Base-by-base conservation (phyloP, 2,797 vertebrate genomes). In the Coregonus sp. region DNA sequence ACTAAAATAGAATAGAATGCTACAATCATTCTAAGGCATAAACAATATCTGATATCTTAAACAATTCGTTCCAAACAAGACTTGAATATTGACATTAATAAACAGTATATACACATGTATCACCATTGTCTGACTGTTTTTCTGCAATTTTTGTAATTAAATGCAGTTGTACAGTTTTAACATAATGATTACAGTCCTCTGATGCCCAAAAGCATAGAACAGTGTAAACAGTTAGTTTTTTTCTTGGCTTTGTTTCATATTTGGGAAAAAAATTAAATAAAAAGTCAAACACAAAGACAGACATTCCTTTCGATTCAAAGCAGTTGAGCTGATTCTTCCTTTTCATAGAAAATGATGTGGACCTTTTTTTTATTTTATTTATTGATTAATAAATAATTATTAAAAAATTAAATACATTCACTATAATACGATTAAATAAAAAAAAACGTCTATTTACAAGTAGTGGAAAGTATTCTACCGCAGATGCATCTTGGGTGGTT, bases 341-440 rank as follows among this genome's bases (percentile, higher is more conserved):
- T 99, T 99, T 99, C 98, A 99, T 97, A 99, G 98, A 99, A 99
- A 99, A 99, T 97, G 97, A 99, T 99, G 95, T 99, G 96, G 97
- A 97, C 96, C 96, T 97, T 94, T 93, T 63, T 85, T 85, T 84
- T 2, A 2, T 11, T 47, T 63, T 63, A 78, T 81, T 81, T 78
- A 81, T 85, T 97, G 96, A 97, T 95, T 99, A 96, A 99, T 99
- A 99, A 99, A 99, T 99, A 99, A 99, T 98, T 96, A 97, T 92
- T 93, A 97, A 96, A 99, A 99, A 99, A 99, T 99, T 99, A 99
- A 99, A 99, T 99, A 99, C 97, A 98, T 98, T 99, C 97, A 99
- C 97, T 99, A 98, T 97, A 98, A 99, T 98, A 99, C 96, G 96
- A 98, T 97, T 98, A 98, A 97, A 96, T 97, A 97, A 98, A 97